phyloP scores from a whole-genome alignment of 1,140 invertebrate species.

The Chrysoperla carnea region DNA sequence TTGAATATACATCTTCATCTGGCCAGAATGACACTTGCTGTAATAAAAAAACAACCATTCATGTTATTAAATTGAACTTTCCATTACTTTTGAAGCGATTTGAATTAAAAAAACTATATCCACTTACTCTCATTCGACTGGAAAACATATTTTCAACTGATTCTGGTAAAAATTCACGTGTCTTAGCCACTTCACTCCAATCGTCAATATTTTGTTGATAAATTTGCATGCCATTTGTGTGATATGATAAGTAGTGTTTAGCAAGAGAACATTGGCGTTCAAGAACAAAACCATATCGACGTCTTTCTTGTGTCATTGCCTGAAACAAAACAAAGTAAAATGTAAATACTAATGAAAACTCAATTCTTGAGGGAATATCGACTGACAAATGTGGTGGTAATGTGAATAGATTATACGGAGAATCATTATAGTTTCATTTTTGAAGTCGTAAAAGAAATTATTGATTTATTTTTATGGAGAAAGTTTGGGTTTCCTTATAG shows the following conservation, averaged over 20 bases:
- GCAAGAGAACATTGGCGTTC: constrained; percentile 80
- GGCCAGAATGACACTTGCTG: constrained; percentile 65
- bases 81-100: constrained; percentile 7
- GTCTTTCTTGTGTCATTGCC: constrained; percentile 86
- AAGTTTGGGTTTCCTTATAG: too few species aligned
- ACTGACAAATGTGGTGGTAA: background rate
- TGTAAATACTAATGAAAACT: background rate
- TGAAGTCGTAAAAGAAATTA: too few species aligned
- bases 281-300: constrained; percentile 82
- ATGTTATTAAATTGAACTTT: background rate
- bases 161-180: constrained; percentile 65
- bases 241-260: constrained; percentile 81
- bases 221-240: constrained; percentile 54
- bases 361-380: background rate
- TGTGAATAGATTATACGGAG: background rate
- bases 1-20: constrained; percentile 53
- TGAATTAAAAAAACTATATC: too few species aligned
- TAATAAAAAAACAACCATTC: constrained; percentile 7
- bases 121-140: constrained; percentile 45
- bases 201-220: constrained; percentile 69
- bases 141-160: constrained; percentile 64
- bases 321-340: constrained; percentile 23
- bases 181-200: constrained; percentile 74
- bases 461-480: too few species aligned
- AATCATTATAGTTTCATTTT: too few species aligned